phyloP scores from a whole-genome alignment of 2,888 invertebrate species.

The Noctua comes region DNA sequence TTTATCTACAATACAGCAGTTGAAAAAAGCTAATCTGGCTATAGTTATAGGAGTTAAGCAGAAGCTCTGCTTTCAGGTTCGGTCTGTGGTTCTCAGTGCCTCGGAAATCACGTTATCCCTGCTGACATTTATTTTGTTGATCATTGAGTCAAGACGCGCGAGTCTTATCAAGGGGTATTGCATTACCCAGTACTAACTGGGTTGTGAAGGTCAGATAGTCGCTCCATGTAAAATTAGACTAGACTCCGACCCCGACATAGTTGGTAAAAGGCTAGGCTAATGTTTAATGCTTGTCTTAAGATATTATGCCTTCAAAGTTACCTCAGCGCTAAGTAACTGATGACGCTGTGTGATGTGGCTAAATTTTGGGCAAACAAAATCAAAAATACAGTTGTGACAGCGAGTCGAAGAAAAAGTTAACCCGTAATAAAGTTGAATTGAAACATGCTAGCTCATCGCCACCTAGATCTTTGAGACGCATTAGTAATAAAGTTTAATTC shows the following conservation, averaged over 20 bases:
- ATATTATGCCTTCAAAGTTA: neutral
- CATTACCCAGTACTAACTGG: too few species aligned
- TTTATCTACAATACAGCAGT: neutral
- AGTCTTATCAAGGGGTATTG: too few species aligned
- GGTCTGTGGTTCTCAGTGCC: too few species aligned
- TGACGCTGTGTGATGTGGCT: neutral
- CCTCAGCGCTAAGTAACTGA: neutral
- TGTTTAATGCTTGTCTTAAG: too few species aligned
- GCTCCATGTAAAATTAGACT: too few species aligned
- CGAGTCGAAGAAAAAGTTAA: neutral
- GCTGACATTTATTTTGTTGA: too few species aligned
- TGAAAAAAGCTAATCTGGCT: neutral
- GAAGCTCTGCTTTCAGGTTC: too few species aligned
- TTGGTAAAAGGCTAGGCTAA: too few species aligned
- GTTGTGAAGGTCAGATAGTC: too few species aligned
- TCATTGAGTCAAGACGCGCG: too few species aligned
- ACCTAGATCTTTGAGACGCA: neutral
- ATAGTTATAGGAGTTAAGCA: neutral
- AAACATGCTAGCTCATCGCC: neutral
- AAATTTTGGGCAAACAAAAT: neutral
- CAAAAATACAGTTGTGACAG: neutral
- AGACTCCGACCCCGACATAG: too few species aligned
- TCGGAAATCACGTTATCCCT: too few species aligned
- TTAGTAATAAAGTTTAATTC: neutral
- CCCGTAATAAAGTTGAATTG: neutral